Percentiles rank a stretch among this genome's conserved stretches.
phyloP scores from a whole-genome alignment of 2,888 invertebrate genomes.

The Catotricha subobsoleta region DNA sequence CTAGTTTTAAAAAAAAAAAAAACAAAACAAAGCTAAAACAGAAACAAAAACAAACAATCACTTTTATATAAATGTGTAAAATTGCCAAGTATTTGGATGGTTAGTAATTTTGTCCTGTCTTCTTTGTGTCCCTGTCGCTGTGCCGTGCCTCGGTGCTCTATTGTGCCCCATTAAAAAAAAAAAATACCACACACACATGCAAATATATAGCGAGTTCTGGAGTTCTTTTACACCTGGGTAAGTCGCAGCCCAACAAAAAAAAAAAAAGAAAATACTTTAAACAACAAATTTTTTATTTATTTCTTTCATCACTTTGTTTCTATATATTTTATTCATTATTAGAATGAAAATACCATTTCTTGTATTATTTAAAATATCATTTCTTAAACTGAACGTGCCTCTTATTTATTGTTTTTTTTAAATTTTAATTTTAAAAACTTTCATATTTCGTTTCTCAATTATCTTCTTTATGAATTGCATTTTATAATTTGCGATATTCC shows the following conservation, averaged over 20 bases:
- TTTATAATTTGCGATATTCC: no score
- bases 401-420: no score
- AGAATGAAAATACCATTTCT: neutral
- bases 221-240: constrained; percentile 97
- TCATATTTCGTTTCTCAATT: no score
- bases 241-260: constrained; percentile 47
- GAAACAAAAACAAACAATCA: neutral
- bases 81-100: constrained; percentile 10
- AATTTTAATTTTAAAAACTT: no score
- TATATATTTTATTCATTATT: constrained; percentile 1
- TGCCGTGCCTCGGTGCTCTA: constrained; percentile 26
- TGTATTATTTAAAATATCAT: no score
- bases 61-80: constrained; percentile 6
- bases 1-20: neutral
- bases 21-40: neutral
- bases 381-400: no score
- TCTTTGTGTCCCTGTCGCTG: constrained; percentile 31
- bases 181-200: neutral
- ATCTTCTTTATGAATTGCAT: no score
- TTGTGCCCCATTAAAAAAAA: constrained; percentile 8
- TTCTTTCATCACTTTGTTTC: neutral
- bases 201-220: constrained; percentile 79
- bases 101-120: constrained; percentile 29
- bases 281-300: neutral
- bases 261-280: constrained; percentile 12